Conservation (phyloP, 2,888 invertebrate species). For the Papilio protenor region DNA sequence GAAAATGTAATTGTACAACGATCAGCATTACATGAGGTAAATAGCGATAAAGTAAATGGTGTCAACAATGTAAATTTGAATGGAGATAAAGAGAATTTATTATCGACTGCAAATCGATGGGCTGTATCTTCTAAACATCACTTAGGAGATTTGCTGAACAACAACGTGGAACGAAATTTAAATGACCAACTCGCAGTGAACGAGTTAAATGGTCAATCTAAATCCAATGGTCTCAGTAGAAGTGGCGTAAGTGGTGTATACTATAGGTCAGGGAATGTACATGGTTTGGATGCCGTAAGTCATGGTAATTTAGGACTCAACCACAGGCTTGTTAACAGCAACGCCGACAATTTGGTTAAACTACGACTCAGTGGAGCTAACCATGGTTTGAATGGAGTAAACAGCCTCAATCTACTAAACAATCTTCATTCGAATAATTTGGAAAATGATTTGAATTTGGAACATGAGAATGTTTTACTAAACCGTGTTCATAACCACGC, state of each 20-base stretch:
- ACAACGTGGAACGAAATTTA: background rate
- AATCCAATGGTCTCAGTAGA: slow-evolving; percentile 6
- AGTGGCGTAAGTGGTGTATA: slow-evolving; percentile 2
- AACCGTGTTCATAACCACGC: background rate
- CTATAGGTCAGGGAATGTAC: background rate
- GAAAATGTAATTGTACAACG: slow-evolving; percentile 10
- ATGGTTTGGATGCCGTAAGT: background rate
- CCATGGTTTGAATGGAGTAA: background rate
- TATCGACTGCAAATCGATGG: slow-evolving; percentile 15
- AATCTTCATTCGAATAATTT: background rate
- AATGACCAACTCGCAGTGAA: background rate
- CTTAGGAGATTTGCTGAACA: slow-evolving; percentile 1
- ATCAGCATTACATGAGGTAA: background rate
- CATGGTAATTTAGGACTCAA: background rate
- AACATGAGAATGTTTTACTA: slow-evolving; percentile 2
- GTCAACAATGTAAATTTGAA: slow-evolving; percentile 9
- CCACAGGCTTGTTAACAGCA: background rate
- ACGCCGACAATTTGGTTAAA: slow-evolving; percentile 1
- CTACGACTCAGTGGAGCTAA: slow-evolving; percentile 10
- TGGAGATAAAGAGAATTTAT: slow-evolving; percentile 2
- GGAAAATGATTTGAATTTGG: background rate
- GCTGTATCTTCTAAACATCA: background rate
- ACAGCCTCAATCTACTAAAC: background rate
- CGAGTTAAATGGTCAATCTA: background rate
- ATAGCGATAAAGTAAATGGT: background rate